Percentiles rank a stretch among this genome's conserved stretches.
phyloP scores from a whole-genome alignment of 92 coral and sea anemone genomes.

The Zoanthus gigantus region DNA sequence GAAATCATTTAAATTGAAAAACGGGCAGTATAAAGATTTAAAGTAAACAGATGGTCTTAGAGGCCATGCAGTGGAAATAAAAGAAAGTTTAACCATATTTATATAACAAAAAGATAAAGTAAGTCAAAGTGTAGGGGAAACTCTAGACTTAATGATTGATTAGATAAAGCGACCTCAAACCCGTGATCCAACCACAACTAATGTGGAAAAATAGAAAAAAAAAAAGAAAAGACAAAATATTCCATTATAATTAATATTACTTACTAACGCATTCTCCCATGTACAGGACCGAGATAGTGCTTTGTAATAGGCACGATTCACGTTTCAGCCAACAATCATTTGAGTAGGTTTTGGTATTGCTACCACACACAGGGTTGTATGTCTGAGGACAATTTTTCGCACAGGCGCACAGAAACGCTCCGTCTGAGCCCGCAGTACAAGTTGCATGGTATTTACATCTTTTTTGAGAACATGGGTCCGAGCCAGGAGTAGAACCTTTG shows the following conservation, averaged over 20 bases:
- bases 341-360: constrained; percentile 72
- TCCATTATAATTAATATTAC: not conserved
- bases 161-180: too few species aligned
- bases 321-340: constrained; percentile 76
- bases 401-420: constrained; percentile 65
- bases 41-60: not conserved
- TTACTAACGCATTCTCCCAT: constrained; percentile 77
- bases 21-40: not conserved
- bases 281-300: constrained; percentile 46
- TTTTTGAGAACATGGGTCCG: constrained; percentile 67
- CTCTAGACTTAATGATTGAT: too few species aligned
- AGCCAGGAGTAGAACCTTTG: constrained; percentile 36
- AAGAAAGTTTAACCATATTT: too few species aligned
- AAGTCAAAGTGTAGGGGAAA: too few species aligned
- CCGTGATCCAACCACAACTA: too few species aligned
- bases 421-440: constrained; percentile 64
- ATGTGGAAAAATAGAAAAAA: too few species aligned
- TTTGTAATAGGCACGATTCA: constrained; percentile 73
- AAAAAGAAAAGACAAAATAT: too few species aligned
- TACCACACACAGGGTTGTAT: constrained; percentile 70
- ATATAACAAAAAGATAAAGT: too few species aligned
- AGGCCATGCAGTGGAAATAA: too few species aligned
- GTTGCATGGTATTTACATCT: constrained; percentile 72
- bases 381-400: constrained; percentile 63
- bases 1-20: not conserved